A percentile compares a stretch with the other conserved stretches of the same genome.
These are phyloP conservation scores for Gobiocypris rarus DNA, from an alignment of 2,113 vertebrate genomes.

Conservation along the genomic window DNA sequence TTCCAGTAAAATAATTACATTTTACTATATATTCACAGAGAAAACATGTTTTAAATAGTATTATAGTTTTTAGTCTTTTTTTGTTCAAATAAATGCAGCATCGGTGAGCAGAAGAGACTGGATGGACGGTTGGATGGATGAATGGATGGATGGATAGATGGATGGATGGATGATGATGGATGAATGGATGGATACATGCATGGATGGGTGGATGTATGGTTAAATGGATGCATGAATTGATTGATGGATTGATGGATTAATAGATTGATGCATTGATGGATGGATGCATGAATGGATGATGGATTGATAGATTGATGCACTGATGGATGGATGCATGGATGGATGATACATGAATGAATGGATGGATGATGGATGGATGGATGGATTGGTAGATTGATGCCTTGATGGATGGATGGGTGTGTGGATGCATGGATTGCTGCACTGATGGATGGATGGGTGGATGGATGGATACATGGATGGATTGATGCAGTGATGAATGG, in stretches of 20 bases:
- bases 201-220: no score
- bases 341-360: fast-evolving
- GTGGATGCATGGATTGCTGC: neutral
- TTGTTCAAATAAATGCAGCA: neutral
- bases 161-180: no score
- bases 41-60: neutral
- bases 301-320: no score
- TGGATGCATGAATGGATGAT: no score
- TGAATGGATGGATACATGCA: no score
- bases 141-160: no score
- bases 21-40: neutral
- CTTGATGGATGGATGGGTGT: fast-evolving
- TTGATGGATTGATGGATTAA: no score
- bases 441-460: neutral
- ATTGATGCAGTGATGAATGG: neutral
- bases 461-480: neutral
- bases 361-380: neutral
- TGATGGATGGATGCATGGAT: no score
- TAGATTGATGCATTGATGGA: fast-evolving
- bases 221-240: no score
- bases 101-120: neutral
- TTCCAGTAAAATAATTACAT: no score
- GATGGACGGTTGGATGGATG: no score
- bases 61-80: neutral
- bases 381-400: neutral